A percentile compares a stretch with the other conserved stretches of the same genome.
Conservation (phyloP, 1,140 invertebrate genomes). For the Zaprionus ornatus region DNA sequence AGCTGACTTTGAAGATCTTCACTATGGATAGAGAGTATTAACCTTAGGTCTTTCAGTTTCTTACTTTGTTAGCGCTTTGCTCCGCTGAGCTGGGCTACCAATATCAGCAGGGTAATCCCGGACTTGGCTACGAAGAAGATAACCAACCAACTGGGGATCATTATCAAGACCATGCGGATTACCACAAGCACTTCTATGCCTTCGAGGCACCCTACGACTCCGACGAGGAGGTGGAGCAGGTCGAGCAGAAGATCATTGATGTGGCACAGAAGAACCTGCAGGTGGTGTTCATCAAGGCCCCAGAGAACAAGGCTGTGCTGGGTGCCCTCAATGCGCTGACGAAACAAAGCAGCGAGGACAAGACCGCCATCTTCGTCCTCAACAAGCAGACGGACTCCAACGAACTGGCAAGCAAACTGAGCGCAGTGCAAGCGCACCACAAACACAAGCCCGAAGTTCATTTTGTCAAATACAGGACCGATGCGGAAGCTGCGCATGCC, state of each 20-base stretch:
- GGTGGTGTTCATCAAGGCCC: slow-evolving; percentile 78
- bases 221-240: slow-evolving; percentile 48
- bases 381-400: slow-evolving; percentile 75
- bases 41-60: slow-evolving; percentile 37
- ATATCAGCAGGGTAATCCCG: slow-evolving; percentile 41
- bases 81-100: slow-evolving; percentile 62
- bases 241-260: slow-evolving; percentile 43
- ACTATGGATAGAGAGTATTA: not conserved
- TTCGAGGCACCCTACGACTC: slow-evolving; percentile 69
- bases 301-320: slow-evolving; percentile 71
- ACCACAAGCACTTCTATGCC: slow-evolving; percentile 75
- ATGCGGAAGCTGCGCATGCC: slow-evolving; percentile 72
- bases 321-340: slow-evolving; percentile 64
- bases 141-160: slow-evolving; percentile 15
- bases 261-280: slow-evolving; percentile 68
- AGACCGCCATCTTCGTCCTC: slow-evolving; percentile 77
- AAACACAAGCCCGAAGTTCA: slow-evolving; percentile 75
- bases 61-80: slow-evolving; percentile 40
- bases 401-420: slow-evolving; percentile 73
- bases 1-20: not conserved
- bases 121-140: slow-evolving; percentile 19
- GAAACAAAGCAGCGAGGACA: slow-evolving; percentile 71
- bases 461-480: slow-evolving; percentile 81
- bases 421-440: slow-evolving; percentile 39
- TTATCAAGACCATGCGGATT: slow-evolving; percentile 50